These are phyloP conservation scores for Chaunax sp. DNA, from an alignment of 2,797 vertebrate genomes.

Conservation along the genomic window DNA sequence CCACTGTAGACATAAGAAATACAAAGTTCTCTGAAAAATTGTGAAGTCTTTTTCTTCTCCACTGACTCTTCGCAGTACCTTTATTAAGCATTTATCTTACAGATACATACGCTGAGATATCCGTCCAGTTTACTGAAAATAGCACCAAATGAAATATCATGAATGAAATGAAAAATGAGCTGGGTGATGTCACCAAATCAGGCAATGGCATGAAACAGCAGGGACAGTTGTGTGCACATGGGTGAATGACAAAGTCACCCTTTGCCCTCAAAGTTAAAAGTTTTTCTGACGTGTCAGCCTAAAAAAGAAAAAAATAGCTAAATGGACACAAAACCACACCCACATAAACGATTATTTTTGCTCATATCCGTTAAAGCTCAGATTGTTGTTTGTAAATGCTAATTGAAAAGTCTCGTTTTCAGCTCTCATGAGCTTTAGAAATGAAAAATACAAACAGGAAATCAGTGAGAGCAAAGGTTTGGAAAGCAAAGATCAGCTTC, in stretches of 20 bases:
- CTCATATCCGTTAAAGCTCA: constrained; percentile 24
- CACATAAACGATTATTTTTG: constrained; percentile 15
- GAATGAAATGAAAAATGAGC: constrained; percentile 27
- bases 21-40: constrained; percentile 11
- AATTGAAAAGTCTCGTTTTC: constrained; percentile 7
- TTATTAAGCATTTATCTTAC: not conserved
- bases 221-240: constrained; percentile 13
- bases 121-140: constrained; percentile 9
- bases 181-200: constrained; percentile 24
- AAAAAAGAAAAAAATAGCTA: constrained; percentile 15
- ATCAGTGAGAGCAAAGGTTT: constrained; percentile 37
- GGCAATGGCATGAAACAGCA: constrained; percentile 38
- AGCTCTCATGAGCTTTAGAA: constrained; percentile 1
- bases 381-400: constrained; percentile 21
- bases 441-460: constrained; percentile 11
- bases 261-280: constrained; percentile 38
- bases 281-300: constrained; percentile 13
- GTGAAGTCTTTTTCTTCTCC: constrained; percentile 6
- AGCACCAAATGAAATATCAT: no score
- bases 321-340: constrained; percentile 22
- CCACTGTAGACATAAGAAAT: not conserved
- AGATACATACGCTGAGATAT: constrained; percentile 22
- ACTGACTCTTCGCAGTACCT: constrained; percentile 16
- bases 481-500: constrained; percentile 49
- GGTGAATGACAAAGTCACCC: constrained; percentile 36